These are phyloP conservation scores for Acrocephalus scirpaceus DNA, from an alignment of 2,797 vertebrate species.

Conservation along the genomic window DNA sequence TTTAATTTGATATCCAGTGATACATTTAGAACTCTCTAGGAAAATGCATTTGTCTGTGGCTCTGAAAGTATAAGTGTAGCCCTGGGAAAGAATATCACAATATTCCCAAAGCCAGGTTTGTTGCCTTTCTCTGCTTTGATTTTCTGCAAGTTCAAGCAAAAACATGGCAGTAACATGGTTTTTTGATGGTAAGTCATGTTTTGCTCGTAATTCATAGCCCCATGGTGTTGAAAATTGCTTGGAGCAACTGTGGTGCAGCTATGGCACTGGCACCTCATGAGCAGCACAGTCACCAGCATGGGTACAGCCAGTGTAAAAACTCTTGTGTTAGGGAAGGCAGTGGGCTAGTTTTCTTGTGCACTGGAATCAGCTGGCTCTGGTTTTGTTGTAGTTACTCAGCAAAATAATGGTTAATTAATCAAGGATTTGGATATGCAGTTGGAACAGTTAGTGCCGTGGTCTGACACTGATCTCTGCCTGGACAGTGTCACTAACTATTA, in stretches of 20 bases:
- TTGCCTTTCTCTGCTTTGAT: neutral
- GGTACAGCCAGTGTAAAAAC: slow-evolving; percentile 34
- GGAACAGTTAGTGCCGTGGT: neutral
- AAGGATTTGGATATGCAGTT: neutral
- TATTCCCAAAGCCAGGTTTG: neutral
- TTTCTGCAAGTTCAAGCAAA: neutral
- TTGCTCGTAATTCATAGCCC: slow-evolving; percentile 10
- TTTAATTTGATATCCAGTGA: neutral
- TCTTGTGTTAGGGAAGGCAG: neutral
- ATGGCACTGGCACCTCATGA: neutral
- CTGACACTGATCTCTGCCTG: neutral
- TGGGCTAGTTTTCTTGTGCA: neutral
- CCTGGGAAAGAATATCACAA: neutral
- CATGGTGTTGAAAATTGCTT: neutral
- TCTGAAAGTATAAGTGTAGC: neutral
- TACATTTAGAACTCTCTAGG: neutral
- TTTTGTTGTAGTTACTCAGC: neutral
- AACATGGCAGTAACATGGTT: neutral
- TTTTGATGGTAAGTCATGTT: neutral
- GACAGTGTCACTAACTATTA: neutral
- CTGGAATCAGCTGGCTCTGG: neutral
- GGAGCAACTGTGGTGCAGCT: slow-evolving; percentile 59
- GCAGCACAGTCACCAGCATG: neutral
- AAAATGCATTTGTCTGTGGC: neutral
- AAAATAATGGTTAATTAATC: neutral